Conservation (phyloP, 1,140 invertebrate species). For the Macrostomum lignano region DNA sequence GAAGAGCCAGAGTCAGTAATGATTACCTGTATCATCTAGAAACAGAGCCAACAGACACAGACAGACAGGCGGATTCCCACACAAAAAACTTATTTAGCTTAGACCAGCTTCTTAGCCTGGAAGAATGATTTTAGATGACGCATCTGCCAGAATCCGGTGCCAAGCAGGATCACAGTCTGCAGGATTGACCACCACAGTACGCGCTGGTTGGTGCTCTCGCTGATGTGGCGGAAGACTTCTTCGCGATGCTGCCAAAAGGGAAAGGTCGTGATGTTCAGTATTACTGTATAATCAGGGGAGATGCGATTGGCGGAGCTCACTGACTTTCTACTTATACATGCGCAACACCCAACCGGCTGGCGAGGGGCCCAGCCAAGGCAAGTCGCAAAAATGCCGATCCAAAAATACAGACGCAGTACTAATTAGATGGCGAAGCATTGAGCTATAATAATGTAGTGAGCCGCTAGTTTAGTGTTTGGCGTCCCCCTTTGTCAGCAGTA, state of each 20-base stretch:
- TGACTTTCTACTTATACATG: slow-evolving; percentile 1
- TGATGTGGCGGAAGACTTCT: slow-evolving; percentile 78
- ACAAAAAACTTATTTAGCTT: no score
- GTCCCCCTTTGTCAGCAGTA: no score
- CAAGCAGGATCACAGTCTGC: slow-evolving; percentile 58
- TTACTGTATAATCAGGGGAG: background rate
- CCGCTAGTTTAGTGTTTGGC: no score
- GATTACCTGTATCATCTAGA: no score
- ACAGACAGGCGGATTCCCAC: no score
- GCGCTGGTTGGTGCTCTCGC: slow-evolving; percentile 79
- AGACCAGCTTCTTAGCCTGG: slow-evolving; percentile 95
- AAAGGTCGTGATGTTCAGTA: slow-evolving; percentile 1
- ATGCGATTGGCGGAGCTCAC: background rate
- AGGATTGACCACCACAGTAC: slow-evolving; percentile 89
- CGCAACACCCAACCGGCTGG: slow-evolving; percentile 5
- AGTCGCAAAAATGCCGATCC: background rate
- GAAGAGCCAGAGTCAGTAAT: no score
- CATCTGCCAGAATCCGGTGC: slow-evolving; percentile 96
- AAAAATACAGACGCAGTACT: no score
- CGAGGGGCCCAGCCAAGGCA: slow-evolving; percentile 1
- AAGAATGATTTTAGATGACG: slow-evolving; percentile 94
- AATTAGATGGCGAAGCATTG: no score
- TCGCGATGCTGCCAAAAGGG: slow-evolving; percentile 36
- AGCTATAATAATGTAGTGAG: no score
- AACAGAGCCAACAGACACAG: no score